Base-by-base conservation (phyloP, 2,888 invertebrate species). In the Andrena flavipes region DNA sequence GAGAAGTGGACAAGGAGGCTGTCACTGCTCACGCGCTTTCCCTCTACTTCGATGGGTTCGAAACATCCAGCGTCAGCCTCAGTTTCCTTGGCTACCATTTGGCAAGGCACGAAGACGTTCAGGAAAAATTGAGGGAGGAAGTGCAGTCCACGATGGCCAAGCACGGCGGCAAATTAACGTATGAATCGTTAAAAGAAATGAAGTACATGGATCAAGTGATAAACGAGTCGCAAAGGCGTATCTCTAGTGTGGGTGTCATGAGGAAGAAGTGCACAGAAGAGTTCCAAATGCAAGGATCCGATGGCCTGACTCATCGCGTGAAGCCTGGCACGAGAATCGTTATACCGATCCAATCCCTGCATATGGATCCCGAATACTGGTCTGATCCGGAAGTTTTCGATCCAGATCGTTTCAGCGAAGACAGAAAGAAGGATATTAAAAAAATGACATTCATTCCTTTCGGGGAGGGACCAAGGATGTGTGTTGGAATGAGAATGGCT, bases 21-120 rank as follows among this genome's bases (percentile, higher is more conserved):
- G 90, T 95, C 82, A 87, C 93, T 0, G 92, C 95, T 0, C 94
- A 95, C 79, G 93, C 94, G 0, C 89, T 95, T 0, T 94, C 95
- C 1, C 95, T 95, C 85, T 95, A 95, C 84, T 83, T 94, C 1
- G 95, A 95, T 30, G 95, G 95, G 1, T 95, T 94, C 84, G 95
- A 95, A 87, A 95, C 95, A 0, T 95, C 95, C 0, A 94, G 95
- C 29, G 93, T 94, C 0, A 93, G 94, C 0, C 88, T 95, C 51
- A 92, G 93, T 6, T 95, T 94, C 74, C 89, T 94, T 1, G 88
- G 94, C 0, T 95, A 95, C 84, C 94, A 94, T 77, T 85, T 96
- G 5, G 95, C 95, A 0, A 71, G 90, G 1, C 90, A 95, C 84
- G 91, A 88, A 3, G 92, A 94, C 2, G 89, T 95, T 13, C 95